Conservation (phyloP, 2,797 vertebrate species). For the Sebastolobus alascanus region DNA sequence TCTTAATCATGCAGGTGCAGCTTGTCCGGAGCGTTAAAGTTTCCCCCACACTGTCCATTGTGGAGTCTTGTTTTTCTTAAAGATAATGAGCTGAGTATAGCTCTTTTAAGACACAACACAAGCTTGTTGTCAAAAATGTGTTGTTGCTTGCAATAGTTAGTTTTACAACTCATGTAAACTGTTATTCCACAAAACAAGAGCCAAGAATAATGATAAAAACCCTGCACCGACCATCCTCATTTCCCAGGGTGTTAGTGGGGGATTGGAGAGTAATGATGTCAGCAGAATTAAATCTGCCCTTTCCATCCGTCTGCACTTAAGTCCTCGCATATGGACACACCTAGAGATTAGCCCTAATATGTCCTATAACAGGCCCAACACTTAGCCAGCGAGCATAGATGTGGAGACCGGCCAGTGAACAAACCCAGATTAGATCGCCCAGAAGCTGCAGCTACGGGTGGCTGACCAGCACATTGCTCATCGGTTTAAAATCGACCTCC, state of each 20-base stretch:
- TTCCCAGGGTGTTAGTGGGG: constrained; percentile 38
- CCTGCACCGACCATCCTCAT: background rate
- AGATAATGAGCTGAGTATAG: constrained; percentile 38
- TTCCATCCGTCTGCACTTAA: constrained; percentile 68
- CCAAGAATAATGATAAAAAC: constrained; percentile 6
- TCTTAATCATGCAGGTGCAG: constrained; percentile 73
- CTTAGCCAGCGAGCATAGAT: constrained; percentile 39
- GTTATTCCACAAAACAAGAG: constrained; percentile 21
- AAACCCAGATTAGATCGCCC: constrained; percentile 67
- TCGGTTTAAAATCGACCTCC: constrained; percentile 55
- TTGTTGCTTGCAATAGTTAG: background rate
- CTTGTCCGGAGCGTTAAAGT: constrained; percentile 35
- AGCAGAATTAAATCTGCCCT: constrained; percentile 73
- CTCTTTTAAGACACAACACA: constrained; percentile 15
- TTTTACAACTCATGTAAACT: constrained; percentile 7
- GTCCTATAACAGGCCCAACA: constrained; percentile 52
- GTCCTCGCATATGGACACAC: constrained; percentile 68
- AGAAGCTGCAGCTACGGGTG: constrained; percentile 49
- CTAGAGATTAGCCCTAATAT: constrained; percentile 78
- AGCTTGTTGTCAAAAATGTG: constrained; percentile 29
- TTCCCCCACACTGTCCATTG: constrained; percentile 29
- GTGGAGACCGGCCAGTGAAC: constrained; percentile 58
- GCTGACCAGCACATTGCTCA: constrained; percentile 57
- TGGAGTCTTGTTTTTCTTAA: constrained; percentile 28
- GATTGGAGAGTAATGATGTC: constrained; percentile 72